phyloP scores from a whole-genome alignment of 2,797 vertebrate genomes.

The Chrosomus eos region DNA sequence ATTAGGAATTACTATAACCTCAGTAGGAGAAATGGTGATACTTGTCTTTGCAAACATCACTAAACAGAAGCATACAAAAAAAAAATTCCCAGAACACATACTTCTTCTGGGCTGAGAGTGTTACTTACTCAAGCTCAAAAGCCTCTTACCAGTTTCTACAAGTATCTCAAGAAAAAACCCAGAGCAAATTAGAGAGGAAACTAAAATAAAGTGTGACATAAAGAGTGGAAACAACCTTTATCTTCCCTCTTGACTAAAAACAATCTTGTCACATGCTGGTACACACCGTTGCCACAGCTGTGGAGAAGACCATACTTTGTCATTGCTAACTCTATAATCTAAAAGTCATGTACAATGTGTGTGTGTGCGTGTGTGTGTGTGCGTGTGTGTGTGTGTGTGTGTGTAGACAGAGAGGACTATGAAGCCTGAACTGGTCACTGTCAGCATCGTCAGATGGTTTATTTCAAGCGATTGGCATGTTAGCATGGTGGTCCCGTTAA shows the following conservation, averaged over 20 bases:
- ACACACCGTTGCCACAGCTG: conserved; percentile 52
- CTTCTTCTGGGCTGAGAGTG: neutral
- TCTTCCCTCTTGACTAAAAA: conserved; percentile 16
- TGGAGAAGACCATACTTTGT: conserved; percentile 18
- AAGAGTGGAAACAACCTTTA: neutral
- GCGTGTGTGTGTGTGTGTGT: neutral
- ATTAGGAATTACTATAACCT: too few relatives aligned
- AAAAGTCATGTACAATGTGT: conserved; percentile 11
- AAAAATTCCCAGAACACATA: neutral
- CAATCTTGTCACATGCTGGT: conserved; percentile 19
- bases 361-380: neutral
- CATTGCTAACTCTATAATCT: conserved; percentile 22
- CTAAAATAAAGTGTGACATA: neutral
- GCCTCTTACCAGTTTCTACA: neutral
- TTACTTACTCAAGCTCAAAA: neutral
- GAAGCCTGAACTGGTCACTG: conserved; percentile 1
- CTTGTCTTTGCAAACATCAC: neutral
- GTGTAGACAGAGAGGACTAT: neutral
- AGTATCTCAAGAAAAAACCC: too few relatives aligned
- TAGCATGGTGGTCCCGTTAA: neutral
- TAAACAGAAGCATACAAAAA: neutral
- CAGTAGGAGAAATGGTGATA: neutral
- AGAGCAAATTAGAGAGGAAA: conserved; percentile 4
- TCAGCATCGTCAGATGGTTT: neutral
- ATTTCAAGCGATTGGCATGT: neutral